Percentiles rank a stretch among this genome's conserved stretches.
These are phyloP conservation scores for Trachelus iudaicus DNA, from an alignment of 2,888 invertebrate genomes.

Conservation along the genomic window DNA sequence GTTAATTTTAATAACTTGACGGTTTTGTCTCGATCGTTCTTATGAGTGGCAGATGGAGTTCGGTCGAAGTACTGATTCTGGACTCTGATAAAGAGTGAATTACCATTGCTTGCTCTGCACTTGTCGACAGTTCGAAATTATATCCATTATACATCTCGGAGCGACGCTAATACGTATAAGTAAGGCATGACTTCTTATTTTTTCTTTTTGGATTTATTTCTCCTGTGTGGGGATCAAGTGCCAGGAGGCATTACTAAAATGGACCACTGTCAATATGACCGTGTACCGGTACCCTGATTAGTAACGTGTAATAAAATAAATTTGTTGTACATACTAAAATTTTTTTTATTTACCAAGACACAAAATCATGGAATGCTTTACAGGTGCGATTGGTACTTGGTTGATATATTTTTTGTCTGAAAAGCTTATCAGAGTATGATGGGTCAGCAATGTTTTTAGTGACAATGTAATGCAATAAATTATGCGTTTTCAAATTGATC, in stretches of 20 bases:
- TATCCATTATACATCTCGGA: not conserved
- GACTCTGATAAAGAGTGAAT: not conserved
- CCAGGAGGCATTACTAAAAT: not conserved
- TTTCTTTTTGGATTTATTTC: too few species aligned
- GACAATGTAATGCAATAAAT: not conserved
- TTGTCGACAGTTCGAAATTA: not conserved
- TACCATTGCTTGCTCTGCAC: not conserved
- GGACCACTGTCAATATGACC: not conserved
- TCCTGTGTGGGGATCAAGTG: too few species aligned
- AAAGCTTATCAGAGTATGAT: not conserved
- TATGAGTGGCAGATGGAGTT: not conserved
- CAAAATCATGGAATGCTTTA: not conserved
- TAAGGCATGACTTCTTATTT: not conserved
- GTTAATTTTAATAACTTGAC: not conserved
- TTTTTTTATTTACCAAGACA: not conserved
- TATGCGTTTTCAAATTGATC: not conserved
- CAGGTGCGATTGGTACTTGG: not conserved
- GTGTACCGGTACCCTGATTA: not conserved
- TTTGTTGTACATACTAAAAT: not conserved
- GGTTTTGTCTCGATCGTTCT: not conserved
- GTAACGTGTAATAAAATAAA: not conserved
- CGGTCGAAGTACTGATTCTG: not conserved
- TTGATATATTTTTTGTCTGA: too few species aligned
- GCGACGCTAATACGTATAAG: not conserved
- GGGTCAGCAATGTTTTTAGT: not conserved